Base-by-base conservation (phyloP, 2,797 vertebrate species). In the Pseudochromis fuscus region DNA sequence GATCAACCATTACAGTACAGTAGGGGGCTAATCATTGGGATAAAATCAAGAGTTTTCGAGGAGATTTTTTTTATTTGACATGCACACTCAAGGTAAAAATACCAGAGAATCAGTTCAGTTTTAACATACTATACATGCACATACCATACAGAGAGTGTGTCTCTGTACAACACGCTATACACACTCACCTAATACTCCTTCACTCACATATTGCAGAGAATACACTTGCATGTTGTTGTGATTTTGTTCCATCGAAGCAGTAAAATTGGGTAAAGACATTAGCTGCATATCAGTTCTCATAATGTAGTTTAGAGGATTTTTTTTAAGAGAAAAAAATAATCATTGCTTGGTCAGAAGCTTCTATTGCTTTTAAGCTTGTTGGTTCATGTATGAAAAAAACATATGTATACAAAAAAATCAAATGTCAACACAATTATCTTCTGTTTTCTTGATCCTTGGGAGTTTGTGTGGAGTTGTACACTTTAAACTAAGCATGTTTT, bases 51-150 rank as follows among this genome's bases (percentile, higher is more conserved):
- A 52, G 48, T 64, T 63, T n/a, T 15, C 40, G 55, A 46, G 30
- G 66, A 63, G n/a, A 44, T 44, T 50, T 58, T 45, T 64, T 72
- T 52, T n/a, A n/a, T n/a, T n/a, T 27, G 38, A 82, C 89, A 91
- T 92, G 90, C 88, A 87, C 67, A 45, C 28, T 78, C 55, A 58
- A 66, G 53, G 64, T 80, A 83, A 61, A 77, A 85, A 89, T 61
- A 72, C 55, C 71, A 77, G 64, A 74, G 61, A 35, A 56, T 65
- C 59, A 55, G 37, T 45, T 86, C 58, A 46, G 66, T 67, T 62
- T 74, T 51, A 69, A 69, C 75, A 75, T 75, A 69, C 68, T 83
- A 49, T 33, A 52, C 88, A 88, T 90, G 87, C 85, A 88, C 71
- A 70, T 82, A 73, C 66, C 63, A 52, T 51, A 71, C 67, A 76